phyloP scores from a whole-genome alignment of 2,797 vertebrate species.

The Champsocephalus esox region DNA sequence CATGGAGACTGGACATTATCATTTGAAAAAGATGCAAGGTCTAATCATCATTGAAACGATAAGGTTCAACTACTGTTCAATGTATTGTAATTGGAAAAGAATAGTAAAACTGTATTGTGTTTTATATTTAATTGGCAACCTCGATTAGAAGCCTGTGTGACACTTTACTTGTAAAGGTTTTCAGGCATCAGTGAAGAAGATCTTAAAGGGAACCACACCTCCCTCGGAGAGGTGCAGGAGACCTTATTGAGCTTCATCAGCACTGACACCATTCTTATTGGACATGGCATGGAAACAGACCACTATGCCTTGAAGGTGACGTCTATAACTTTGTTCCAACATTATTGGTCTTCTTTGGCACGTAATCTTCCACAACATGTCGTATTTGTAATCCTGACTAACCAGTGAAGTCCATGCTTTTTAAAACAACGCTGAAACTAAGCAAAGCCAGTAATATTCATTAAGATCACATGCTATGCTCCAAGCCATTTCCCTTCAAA shows the following conservation, averaged over 20 bases:
- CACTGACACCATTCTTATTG: conserved; percentile 85
- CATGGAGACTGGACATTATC: not conserved
- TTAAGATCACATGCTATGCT: not conserved
- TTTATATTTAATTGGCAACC: not conserved
- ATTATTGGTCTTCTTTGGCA: not conserved
- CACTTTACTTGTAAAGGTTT: conserved; percentile 78
- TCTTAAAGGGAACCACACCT: conserved; percentile 74
- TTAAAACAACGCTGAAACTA: not conserved
- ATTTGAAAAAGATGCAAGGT: not conserved
- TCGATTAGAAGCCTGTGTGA: not conserved
- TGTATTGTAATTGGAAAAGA: no score
- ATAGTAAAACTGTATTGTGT: not conserved
- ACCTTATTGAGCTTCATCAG: conserved; percentile 85
- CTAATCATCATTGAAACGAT: not conserved
- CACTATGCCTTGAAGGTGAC: conserved; percentile 89
- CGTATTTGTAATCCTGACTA: not conserved
- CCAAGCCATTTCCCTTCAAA: not conserved
- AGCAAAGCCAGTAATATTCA: not conserved
- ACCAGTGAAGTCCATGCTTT: not conserved
- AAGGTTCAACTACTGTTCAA: no score
- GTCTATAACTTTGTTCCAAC: not conserved
- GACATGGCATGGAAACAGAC: conserved; percentile 85
- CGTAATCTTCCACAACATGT: not conserved
- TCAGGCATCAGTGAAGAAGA: conserved; percentile 85
- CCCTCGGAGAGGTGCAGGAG: conserved; percentile 83